Evolutionary conservation across 1,140 invertebrate species (phyloP).

Genomic region (Conopomorpha cramerella): DNA sequence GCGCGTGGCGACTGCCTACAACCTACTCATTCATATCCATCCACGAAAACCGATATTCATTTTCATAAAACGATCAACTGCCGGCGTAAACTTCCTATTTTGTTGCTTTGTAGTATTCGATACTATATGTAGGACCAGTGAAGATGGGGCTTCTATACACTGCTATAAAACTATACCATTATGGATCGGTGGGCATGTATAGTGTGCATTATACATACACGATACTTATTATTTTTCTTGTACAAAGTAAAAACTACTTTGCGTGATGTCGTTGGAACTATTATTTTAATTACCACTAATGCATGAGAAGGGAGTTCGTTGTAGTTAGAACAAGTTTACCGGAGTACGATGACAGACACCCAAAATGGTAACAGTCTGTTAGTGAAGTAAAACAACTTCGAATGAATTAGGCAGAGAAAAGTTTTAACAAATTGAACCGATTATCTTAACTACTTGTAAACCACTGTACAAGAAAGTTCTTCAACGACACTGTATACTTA

Average conservation of each 20-base stretch:
- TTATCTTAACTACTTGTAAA: not conserved
- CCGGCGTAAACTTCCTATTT: too few species aligned
- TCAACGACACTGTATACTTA: not conserved
- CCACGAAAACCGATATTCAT: conserved; percentile 42
- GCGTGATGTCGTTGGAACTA: conserved; percentile 41
- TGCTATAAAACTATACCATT: too few species aligned
- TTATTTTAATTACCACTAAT: conserved; percentile 54
- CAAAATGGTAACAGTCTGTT: conserved; percentile 6
- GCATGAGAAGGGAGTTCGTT: conserved; percentile 31
- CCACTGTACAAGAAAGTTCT: not conserved
- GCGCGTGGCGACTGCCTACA: conserved; percentile 37
- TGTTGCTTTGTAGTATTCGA: not conserved
- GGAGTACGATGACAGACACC: conserved; percentile 19
- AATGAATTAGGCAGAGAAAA: not conserved
- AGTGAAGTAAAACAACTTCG: not conserved
- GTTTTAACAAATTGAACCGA: not conserved
- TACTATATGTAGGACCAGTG: too few species aligned
- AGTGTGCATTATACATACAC: not conserved
- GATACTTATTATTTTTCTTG: not conserved
- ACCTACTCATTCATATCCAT: conserved; percentile 48
- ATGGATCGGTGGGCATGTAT: not conserved
- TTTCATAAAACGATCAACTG: conserved; percentile 4
- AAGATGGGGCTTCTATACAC: too few species aligned
- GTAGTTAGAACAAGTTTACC: conserved; percentile 25
- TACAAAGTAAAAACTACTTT: conserved; percentile 22